Conservation (phyloP, 1,140 invertebrate genomes). For the Melitaea cinxia region DNA sequence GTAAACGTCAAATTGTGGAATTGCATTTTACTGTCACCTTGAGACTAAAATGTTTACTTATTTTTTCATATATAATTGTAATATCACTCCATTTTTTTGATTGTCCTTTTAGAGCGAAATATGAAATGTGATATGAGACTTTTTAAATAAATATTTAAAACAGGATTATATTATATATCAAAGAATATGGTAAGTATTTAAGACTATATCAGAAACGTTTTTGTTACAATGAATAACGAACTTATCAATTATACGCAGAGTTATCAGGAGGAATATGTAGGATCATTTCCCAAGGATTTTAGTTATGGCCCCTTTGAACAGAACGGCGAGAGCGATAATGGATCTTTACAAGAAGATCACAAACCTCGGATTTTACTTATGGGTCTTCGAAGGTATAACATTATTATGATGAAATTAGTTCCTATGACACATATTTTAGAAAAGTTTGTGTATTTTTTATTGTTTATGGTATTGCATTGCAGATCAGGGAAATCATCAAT, state of each 20-base stretch:
- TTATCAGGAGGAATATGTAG: slow-evolving; percentile 89
- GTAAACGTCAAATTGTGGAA: neutral
- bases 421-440: too few species aligned
- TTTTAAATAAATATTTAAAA: slow-evolving; percentile 17
- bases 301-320: slow-evolving; percentile 92
- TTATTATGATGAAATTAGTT: slow-evolving; percentile 3
- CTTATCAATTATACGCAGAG: slow-evolving; percentile 73
- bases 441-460: too few species aligned
- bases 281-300: slow-evolving; percentile 96
- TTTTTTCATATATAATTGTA: slow-evolving; percentile 28
- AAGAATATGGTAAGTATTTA: slow-evolving; percentile 28
- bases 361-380: slow-evolving; percentile 97
- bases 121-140: slow-evolving; percentile 16
- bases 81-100: slow-evolving; percentile 8
- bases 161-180: slow-evolving; percentile 13
- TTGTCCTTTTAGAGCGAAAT: slow-evolving; percentile 23
- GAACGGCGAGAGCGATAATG: slow-evolving; percentile 83
- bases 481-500: slow-evolving; percentile 99
- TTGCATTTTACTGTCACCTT: slow-evolving; percentile 17
- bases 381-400: slow-evolving; percentile 92
- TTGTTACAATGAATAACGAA: slow-evolving; percentile 18
- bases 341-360: slow-evolving; percentile 85
- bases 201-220: neutral
- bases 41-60: slow-evolving; percentile 31
- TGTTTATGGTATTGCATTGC: too few species aligned